phyloP scores from a whole-genome alignment of 2,888 invertebrate species.

The Caenorhabditis uteleia region DNA sequence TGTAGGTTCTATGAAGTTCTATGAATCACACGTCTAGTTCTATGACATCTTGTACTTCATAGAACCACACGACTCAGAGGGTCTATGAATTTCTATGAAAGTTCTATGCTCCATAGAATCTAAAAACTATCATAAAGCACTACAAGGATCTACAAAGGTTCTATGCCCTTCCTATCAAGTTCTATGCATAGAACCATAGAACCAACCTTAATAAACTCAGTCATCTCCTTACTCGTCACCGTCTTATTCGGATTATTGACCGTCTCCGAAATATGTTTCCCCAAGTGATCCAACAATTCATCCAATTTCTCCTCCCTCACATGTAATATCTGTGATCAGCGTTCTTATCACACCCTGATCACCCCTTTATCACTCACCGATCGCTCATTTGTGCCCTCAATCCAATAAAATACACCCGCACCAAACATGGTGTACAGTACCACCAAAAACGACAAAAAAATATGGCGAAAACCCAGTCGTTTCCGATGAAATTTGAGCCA shows the following conservation, averaged over 20 bases:
- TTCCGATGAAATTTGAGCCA: constrained; percentile 48
- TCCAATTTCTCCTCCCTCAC: constrained; percentile 17
- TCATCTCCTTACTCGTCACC: constrained; percentile 14
- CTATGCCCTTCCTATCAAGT: no score
- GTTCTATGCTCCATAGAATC: no score
- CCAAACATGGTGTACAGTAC: constrained; percentile 43
- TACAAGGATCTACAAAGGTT: no score
- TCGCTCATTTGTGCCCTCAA: constrained; percentile 29
- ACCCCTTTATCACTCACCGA: no score
- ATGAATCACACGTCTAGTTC: no score
- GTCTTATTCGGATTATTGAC: constrained; percentile 31
- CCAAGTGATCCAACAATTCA: constrained; percentile 14
- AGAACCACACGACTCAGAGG: no score
- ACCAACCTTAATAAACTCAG: constrained; percentile 31
- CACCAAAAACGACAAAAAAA: constrained; percentile 37
- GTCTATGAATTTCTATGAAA: no score
- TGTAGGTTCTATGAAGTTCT: no score
- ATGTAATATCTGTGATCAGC: constrained; percentile 3
- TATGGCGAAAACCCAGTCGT: constrained; percentile 47
- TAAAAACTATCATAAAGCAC: no score
- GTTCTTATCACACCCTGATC: constrained; percentile 2
- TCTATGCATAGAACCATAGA: no score
- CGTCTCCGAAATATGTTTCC: constrained; percentile 13
- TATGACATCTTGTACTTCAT: no score
- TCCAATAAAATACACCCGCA: constrained; percentile 43